phyloP scores from a whole-genome alignment of 2,797 vertebrate genomes.

The Echiichthys vipera region DNA sequence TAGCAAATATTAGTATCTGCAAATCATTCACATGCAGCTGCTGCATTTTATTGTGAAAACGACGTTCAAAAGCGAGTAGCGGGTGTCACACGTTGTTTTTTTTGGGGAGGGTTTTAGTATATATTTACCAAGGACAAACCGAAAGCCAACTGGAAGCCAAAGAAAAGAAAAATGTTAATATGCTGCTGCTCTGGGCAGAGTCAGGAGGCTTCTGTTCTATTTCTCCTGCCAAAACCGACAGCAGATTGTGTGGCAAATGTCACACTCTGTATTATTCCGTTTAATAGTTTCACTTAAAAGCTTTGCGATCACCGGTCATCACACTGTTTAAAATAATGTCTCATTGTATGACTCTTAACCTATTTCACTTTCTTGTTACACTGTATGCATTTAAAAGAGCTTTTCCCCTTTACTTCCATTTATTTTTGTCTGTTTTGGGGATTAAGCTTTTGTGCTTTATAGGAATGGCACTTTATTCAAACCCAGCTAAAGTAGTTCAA shows the following conservation, averaged over 20 bases:
- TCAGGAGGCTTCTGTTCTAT: slow-evolving; percentile 55
- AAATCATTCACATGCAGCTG: slow-evolving; percentile 8
- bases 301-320: slow-evolving; percentile 20
- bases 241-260: slow-evolving; percentile 63
- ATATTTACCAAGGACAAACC: slow-evolving; percentile 51
- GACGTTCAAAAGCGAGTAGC: slow-evolving; percentile 9
- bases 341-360: not conserved
- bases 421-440: slow-evolving; percentile 6
- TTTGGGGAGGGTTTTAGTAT: not conserved
- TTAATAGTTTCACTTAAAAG: slow-evolving; percentile 38
- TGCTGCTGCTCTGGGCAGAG: slow-evolving; percentile 56
- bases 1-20: not conserved
- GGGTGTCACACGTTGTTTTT: not conserved
- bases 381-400: slow-evolving; percentile 4
- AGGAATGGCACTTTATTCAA: slow-evolving; percentile 27
- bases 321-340: slow-evolving; percentile 4
- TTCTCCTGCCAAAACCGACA: slow-evolving; percentile 58
- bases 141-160: slow-evolving; percentile 55
- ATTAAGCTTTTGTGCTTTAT: slow-evolving; percentile 29
- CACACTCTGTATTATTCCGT: slow-evolving; percentile 46
- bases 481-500: slow-evolving; percentile 29
- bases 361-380: slow-evolving; percentile 6
- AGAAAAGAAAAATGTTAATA: slow-evolving; percentile 59
- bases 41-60: slow-evolving; percentile 5
- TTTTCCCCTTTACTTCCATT: not conserved